These are phyloP conservation scores for Pharmacophagus antenor DNA, from an alignment of 2,888 invertebrate genomes.

Conservation along the genomic window DNA sequence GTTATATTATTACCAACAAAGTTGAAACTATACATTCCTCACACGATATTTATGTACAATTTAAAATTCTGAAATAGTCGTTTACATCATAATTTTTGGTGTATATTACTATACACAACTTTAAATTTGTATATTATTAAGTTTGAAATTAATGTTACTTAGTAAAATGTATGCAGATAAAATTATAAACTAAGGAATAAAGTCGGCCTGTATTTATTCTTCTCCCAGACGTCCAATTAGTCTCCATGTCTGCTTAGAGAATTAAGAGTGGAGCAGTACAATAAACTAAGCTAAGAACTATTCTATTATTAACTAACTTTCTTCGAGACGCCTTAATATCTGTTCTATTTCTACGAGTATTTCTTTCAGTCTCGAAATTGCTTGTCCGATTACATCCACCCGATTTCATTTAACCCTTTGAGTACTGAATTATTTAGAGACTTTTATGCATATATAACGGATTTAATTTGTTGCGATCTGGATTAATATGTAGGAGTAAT, in stretches of 20 bases:
- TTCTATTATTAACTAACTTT: constrained; percentile 5
- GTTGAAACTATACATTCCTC: too few species aligned
- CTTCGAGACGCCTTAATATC: constrained; percentile 5
- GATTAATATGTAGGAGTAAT: too few species aligned
- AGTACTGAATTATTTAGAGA: constrained; percentile 3
- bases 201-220: background rate
- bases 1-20: too few species aligned
- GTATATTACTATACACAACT: too few species aligned
- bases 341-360: constrained; percentile 3
- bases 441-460: too few species aligned
- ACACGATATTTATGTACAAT: too few species aligned
- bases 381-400: constrained; percentile 14
- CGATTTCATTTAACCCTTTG: constrained; percentile 17
- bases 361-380: constrained; percentile 11
- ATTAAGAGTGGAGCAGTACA: background rate
- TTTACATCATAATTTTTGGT: too few species aligned
- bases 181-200: background rate
- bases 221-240: background rate
- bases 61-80: too few species aligned
- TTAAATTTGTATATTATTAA: too few species aligned
- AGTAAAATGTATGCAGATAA: background rate
- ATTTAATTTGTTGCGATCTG: too few species aligned
- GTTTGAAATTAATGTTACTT: too few species aligned
- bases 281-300: constrained; percentile 6
- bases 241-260: background rate